phyloP scores from a whole-genome alignment of 2,888 invertebrate genomes.

The Tigriopus californicus region DNA sequence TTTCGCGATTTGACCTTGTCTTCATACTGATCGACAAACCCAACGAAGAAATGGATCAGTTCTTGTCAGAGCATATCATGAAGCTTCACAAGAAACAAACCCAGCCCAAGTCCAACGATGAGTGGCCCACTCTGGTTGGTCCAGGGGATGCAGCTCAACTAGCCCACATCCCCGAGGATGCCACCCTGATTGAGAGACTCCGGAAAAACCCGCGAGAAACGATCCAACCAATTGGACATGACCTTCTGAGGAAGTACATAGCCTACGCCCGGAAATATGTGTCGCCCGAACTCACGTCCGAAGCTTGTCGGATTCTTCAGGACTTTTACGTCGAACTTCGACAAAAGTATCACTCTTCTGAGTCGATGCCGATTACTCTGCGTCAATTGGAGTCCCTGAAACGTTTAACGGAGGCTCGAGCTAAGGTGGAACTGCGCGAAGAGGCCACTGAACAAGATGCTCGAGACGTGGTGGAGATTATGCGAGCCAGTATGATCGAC shows the following conservation, averaged over 20 bases:
- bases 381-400: slow-evolving; percentile 60
- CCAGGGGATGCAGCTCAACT: neutral
- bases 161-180: neutral
- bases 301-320: slow-evolving; percentile 50
- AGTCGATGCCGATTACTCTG: slow-evolving; percentile 61
- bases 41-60: slow-evolving; percentile 52
- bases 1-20: slow-evolving; percentile 73
- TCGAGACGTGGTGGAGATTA: slow-evolving; percentile 60
- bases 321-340: slow-evolving; percentile 62
- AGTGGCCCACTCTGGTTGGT: neutral
- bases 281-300: slow-evolving; percentile 23
- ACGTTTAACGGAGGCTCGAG: slow-evolving; percentile 47
- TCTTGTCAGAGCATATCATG: slow-evolving; percentile 63
- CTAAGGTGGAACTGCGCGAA: slow-evolving; percentile 63
- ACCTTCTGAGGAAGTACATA: slow-evolving; percentile 67
- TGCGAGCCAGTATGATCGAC: slow-evolving; percentile 57
- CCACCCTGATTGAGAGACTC: slow-evolving; percentile 38
- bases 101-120: no score
- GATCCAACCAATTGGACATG: slow-evolving; percentile 50
- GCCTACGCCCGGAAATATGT: slow-evolving; percentile 55
- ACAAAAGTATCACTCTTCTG: slow-evolving; percentile 38
- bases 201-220: slow-evolving; percentile 36
- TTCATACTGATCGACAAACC: slow-evolving; percentile 75
- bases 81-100: slow-evolving; percentile 31
- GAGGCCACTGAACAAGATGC: slow-evolving; percentile 62